These are phyloP conservation scores for Takifugu flavidus DNA, from an alignment of 2,113 vertebrate genomes.

Conservation along the genomic window DNA sequence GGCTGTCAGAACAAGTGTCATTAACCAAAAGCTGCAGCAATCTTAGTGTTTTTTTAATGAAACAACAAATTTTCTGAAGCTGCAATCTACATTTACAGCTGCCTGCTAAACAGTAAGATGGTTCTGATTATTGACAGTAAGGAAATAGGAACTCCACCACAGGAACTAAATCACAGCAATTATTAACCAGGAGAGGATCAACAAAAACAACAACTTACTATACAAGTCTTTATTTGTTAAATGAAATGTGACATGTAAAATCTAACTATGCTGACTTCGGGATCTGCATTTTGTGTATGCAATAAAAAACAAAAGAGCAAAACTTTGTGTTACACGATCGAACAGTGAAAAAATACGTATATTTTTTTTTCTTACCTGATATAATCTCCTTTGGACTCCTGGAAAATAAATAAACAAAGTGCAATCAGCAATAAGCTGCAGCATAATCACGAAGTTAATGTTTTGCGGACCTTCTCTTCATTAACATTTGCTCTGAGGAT, in stretches of 20 bases:
- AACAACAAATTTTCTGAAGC: too few relatives aligned
- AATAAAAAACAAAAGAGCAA: too few relatives aligned
- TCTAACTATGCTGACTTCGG: neutral
- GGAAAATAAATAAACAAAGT: constrained; percentile 59
- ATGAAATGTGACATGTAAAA: too few relatives aligned
- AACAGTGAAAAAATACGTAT: neutral
- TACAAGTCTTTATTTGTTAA: constrained; percentile 1
- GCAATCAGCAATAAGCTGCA: constrained; percentile 15
- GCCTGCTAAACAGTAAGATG: too few relatives aligned
- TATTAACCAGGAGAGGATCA: constrained; percentile 48
- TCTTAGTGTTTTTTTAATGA: neutral
- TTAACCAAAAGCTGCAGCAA: constrained; percentile 12
- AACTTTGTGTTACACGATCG: too few relatives aligned
- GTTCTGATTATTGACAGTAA: neutral
- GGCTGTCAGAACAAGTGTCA: constrained; percentile 11
- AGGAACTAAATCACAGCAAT: constrained; percentile 29
- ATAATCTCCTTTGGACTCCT: constrained; percentile 95
- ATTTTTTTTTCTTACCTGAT: constrained; percentile 81
- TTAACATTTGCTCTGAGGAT: constrained; percentile 2
- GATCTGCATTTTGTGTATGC: too few relatives aligned
- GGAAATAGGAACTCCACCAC: constrained; percentile 38
- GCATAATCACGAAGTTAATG: neutral
- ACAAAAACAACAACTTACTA: constrained; percentile 47
- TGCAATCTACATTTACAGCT: too few relatives aligned
- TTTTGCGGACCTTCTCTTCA: constrained; percentile 18